Conservation (phyloP, 2,888 invertebrate species). For the Monopis laevigella region DNA sequence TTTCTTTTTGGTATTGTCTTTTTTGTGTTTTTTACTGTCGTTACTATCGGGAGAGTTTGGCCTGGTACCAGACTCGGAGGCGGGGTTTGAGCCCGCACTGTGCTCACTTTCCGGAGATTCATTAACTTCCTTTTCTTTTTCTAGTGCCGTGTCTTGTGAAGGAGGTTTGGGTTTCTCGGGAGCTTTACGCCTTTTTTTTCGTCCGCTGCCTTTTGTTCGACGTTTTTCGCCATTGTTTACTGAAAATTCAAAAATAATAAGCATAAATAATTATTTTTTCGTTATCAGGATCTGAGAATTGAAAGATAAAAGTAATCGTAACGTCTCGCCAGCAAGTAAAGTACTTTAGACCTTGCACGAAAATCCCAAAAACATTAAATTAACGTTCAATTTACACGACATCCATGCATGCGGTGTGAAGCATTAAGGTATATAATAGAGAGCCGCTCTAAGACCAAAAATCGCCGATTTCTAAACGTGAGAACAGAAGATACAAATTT, state of each 20-base stretch:
- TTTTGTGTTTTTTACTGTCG: constrained; percentile 27
- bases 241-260: constrained; percentile 27
- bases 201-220: constrained; percentile 51
- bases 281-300: too few species aligned
- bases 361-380: too few species aligned
- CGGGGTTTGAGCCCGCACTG: constrained; percentile 50
- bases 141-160: constrained; percentile 44
- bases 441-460: too few species aligned
- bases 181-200: constrained; percentile 41
- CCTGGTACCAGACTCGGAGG: constrained; percentile 48
- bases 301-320: too few species aligned
- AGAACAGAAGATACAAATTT: too few species aligned
- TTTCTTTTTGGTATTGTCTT: constrained; percentile 32
- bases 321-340: too few species aligned
- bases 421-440: too few species aligned
- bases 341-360: too few species aligned
- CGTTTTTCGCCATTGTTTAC: constrained; percentile 50
- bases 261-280: too few species aligned
- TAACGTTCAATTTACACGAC: too few species aligned
- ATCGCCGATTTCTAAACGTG: too few species aligned
- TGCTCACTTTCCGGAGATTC: constrained; percentile 55
- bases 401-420: too few species aligned
- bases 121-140: constrained; percentile 53
- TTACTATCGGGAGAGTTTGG: constrained; percentile 48
- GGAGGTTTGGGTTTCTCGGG: constrained; percentile 43